phyloP scores from a whole-genome alignment of 1,140 invertebrate genomes.

The Druon quercuslanigerum region DNA sequence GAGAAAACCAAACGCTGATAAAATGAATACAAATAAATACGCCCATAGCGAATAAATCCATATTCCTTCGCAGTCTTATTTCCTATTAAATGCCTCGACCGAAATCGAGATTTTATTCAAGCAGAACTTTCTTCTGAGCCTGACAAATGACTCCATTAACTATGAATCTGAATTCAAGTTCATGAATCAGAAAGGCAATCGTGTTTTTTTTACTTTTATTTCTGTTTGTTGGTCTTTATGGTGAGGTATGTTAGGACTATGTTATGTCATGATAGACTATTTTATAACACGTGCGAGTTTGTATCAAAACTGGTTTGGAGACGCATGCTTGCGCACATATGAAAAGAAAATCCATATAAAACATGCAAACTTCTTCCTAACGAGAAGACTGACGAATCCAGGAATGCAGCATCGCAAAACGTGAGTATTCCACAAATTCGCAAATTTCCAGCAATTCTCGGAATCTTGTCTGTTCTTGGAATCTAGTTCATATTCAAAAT shows the following conservation, averaged over 20 bases:
- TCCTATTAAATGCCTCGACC: no score
- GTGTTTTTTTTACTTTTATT: not conserved
- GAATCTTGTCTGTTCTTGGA: not conserved
- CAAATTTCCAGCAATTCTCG: not conserved
- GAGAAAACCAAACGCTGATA: no score
- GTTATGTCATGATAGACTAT: slow-evolving; percentile 26
- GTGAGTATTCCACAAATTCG: slow-evolving; percentile 9
- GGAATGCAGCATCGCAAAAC: slow-evolving; percentile 18
- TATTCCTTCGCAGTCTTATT: no score
- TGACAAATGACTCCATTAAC: no score
- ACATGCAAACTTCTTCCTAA: slow-evolving; percentile 19
- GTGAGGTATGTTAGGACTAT: not conserved
- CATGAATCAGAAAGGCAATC: no score
- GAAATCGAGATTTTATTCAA: no score
- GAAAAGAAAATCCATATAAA: not conserved
- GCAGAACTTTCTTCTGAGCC: no score
- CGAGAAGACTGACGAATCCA: slow-evolving; percentile 21
- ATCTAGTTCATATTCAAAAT: not conserved
- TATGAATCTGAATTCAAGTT: no score
- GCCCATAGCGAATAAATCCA: no score
- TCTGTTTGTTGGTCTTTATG: not conserved
- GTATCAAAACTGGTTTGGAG: slow-evolving; percentile 23
- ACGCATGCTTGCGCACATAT: slow-evolving; percentile 7
- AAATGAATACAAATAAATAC: no score
- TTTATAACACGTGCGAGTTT: slow-evolving; percentile 10